Conservation (phyloP, 2,113 vertebrate genomes). For the Sylvia atricapilla region DNA sequence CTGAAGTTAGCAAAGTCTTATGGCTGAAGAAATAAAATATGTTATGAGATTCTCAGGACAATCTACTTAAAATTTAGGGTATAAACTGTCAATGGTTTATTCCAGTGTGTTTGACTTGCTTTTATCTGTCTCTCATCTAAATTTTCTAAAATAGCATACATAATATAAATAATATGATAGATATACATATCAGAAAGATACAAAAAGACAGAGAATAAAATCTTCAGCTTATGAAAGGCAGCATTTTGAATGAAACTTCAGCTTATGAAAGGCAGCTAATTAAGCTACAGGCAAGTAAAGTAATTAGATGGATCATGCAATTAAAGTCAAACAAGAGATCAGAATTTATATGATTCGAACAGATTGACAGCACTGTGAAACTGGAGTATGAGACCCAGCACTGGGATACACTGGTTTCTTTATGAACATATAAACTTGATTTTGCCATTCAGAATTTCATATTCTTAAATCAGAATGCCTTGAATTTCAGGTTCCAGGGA, state of each 20-base stretch:
- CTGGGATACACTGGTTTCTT: background rate
- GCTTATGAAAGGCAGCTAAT: background rate
- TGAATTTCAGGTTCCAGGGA: background rate
- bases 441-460: background rate
- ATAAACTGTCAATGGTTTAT: background rate
- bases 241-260: background rate
- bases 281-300: background rate
- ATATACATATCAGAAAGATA: background rate
- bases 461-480: background rate
- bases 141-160: background rate
- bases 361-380: background rate
- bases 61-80: background rate
- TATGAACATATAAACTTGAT: background rate
- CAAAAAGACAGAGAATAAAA: background rate
- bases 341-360: background rate
- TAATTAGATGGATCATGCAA: background rate
- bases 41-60: background rate
- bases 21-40: background rate
- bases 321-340: background rate
- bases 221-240: background rate
- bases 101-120: background rate
- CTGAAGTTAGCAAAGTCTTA: background rate
- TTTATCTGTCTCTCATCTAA: background rate
- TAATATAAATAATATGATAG: accelerated
- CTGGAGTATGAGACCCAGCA: background rate